These are phyloP conservation scores for Dromaius novaehollandiae DNA, from an alignment of 2,113 vertebrate genomes.

Conservation along the genomic window DNA sequence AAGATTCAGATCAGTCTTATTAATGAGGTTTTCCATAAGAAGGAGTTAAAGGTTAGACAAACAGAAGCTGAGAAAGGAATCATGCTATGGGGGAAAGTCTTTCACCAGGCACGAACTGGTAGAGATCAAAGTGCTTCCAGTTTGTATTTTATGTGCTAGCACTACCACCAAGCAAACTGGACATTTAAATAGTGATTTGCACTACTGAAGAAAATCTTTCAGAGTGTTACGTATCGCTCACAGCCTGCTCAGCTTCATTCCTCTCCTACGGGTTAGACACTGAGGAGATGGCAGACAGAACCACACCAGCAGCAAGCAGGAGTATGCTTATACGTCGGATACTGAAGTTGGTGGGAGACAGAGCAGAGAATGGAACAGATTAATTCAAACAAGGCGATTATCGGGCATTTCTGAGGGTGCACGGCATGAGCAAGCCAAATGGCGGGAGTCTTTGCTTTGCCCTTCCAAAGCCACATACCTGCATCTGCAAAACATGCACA, in stretches of 20 bases:
- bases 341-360: no score
- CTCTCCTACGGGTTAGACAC: no score
- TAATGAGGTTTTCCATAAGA: background rate
- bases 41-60: background rate
- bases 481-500: no score
- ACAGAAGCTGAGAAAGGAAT: background rate
- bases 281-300: no score
- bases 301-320: no score
- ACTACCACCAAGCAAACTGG: background rate
- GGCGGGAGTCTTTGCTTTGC: background rate
- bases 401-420: background rate
- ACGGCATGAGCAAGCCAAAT: background rate
- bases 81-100: background rate
- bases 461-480: background rate
- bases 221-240: no score
- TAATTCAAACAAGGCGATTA: background rate
- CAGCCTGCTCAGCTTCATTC: no score
- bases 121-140: background rate
- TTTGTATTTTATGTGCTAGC: background rate
- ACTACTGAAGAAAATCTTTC: no score
- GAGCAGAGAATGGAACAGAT: no score
- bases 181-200: background rate
- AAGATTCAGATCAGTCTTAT: background rate
- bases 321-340: no score
- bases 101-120: background rate